Percentiles rank a stretch among this genome's conserved stretches.
Conservation (phyloP, 1,140 invertebrate genomes). For the Micrasema minimum region DNA sequence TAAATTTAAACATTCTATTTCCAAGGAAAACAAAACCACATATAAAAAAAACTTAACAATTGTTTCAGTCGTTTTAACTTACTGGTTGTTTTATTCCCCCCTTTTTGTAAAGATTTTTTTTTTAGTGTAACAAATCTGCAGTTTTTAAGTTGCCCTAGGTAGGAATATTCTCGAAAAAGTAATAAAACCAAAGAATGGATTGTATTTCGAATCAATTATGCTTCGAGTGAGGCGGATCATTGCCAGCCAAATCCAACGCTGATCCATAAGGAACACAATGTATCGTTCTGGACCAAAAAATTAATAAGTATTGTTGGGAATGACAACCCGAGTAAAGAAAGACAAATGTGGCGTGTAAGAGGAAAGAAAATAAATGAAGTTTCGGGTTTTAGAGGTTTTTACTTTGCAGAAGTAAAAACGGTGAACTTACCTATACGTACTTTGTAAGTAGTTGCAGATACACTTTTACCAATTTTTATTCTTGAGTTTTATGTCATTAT, state of each 20-base stretch:
- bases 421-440: too few relatives aligned
- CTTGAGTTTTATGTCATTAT: too few relatives aligned
- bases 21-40: neutral
- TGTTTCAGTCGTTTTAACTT: neutral
- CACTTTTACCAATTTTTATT: too few relatives aligned
- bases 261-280: neutral
- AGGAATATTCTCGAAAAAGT: constrained; percentile 16
- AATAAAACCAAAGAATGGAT: constrained; percentile 23
- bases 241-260: neutral
- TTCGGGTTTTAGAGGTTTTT: too few relatives aligned
- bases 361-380: too few relatives aligned
- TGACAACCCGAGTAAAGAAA: too few relatives aligned
- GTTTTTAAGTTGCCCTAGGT: neutral
- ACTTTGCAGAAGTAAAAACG: too few relatives aligned
- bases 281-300: constrained; percentile 2
- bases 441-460: too few relatives aligned
- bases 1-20: neutral
- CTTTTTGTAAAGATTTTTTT: neutral
- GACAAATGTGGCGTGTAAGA: too few relatives aligned
- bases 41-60: neutral
- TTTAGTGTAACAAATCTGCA: constrained; percentile 8
- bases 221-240: constrained; percentile 13
- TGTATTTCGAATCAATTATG: constrained; percentile 34
- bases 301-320: too few relatives aligned
- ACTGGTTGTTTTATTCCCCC: neutral